Evolutionary conservation across 2,888 invertebrate species (phyloP), one percentile per base, ranked within the genome.

Genomic region (Zele albiditarsus): DNA sequence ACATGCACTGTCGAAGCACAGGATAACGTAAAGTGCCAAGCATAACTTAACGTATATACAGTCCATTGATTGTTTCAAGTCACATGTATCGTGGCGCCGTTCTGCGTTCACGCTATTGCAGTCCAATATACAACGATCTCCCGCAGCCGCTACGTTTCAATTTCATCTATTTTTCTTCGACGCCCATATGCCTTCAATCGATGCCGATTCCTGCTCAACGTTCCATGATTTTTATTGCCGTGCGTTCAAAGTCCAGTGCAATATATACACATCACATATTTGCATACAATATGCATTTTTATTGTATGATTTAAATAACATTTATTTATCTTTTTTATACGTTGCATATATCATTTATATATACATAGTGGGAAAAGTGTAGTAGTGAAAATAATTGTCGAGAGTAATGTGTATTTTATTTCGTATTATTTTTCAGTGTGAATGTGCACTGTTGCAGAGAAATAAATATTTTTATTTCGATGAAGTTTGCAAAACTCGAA

Each of bases 41-140:
- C 38, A 53, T 53, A 63, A 63, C 63, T 63, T 63, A 63, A 33
- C 31, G 63, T 38, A 53, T 31, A 20, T 31, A 20, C 33, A 31
- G 53, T 53, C 53, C 63, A 63, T 33, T n/a, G 63, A 63, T 63
- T 63, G 63, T 63, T 63, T 33, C 63, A n/a, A 63, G 63, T 63
- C 20, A 12, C 31, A 33, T 63, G 63, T 33, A 63, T 63, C 31
- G 67, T 73, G 33, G 63, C 63, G 28, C 33, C 63, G 33, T 63
- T 14, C 60, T 60, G 14, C 60, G 25, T 12, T 67, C 53, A 70
- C 72, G 74, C 77, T 78, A 80, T 78, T 78, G 78, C 79, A 77
- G 77, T 78, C 65, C 79, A 77, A 80, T 80, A 78, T 80, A 80
- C 77, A 80, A 78, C 78, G 73, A 76, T 80, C 77, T 73, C 68